Evolutionary conservation across 2,888 invertebrate genomes (phyloP).

Genomic region (Calephelis perditalis): DNA sequence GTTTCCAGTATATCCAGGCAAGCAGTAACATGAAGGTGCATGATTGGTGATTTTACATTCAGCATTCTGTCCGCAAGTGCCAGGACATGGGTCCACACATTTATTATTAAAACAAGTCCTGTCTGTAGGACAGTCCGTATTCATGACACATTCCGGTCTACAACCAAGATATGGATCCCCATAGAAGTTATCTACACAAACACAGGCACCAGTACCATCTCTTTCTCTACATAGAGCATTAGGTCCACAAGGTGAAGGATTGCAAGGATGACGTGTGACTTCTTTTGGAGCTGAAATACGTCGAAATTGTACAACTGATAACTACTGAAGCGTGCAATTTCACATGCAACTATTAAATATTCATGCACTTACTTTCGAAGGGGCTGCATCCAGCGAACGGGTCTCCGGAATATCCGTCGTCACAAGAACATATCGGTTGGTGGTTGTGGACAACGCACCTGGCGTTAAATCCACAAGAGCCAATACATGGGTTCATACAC

Average conservation of each 20-base stretch:
- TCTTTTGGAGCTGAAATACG: slow-evolving; percentile 73
- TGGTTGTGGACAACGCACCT: slow-evolving; percentile 86
- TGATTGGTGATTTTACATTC: slow-evolving; percentile 87
- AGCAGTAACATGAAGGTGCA: slow-evolving; percentile 86
- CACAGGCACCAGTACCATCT: slow-evolving; percentile 86
- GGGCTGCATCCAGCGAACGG: slow-evolving; percentile 86
- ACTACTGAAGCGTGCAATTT: slow-evolving; percentile 25
- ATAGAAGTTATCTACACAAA: slow-evolving; percentile 84
- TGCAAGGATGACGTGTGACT: slow-evolving; percentile 83
- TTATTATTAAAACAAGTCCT: slow-evolving; percentile 87
- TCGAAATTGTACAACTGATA: slow-evolving; percentile 21
- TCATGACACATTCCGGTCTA: slow-evolving; percentile 89
- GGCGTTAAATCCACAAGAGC: slow-evolving; percentile 87
- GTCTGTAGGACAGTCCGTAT: slow-evolving; percentile 84
- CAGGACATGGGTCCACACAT: slow-evolving; percentile 88
- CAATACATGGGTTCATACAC: slow-evolving; percentile 87
- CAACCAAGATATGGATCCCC: slow-evolving; percentile 89
- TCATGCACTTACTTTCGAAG: slow-evolving; percentile 69
- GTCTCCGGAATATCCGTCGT: slow-evolving; percentile 86
- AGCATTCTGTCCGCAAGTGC: slow-evolving; percentile 87
- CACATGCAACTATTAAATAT: slow-evolving; percentile 16
- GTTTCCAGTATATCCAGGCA: slow-evolving; percentile 84
- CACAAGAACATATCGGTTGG: slow-evolving; percentile 85
- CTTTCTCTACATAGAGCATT: slow-evolving; percentile 87
- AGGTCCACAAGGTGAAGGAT: slow-evolving; percentile 87